phyloP scores from a whole-genome alignment of 2,888 invertebrate species.

The Ornithoptera priamus region DNA sequence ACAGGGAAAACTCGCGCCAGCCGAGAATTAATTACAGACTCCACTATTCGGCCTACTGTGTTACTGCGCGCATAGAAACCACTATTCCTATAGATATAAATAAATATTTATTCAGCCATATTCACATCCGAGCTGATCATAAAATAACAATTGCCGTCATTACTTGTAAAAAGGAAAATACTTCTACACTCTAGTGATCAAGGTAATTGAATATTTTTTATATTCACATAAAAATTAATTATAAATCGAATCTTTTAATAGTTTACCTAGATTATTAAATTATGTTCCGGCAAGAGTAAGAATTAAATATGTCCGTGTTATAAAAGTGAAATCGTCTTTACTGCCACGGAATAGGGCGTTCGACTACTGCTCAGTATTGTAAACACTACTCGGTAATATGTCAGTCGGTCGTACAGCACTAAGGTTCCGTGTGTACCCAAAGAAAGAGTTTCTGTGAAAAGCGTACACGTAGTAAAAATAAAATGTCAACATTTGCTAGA shows the following conservation, averaged over 20 bases:
- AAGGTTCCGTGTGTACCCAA: conserved; percentile 68
- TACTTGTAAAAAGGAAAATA: no score
- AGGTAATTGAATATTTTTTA: no score
- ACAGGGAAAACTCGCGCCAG: conserved; percentile 40
- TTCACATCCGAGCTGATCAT: no score
- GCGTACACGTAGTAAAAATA: conserved; percentile 36
- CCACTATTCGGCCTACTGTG: conserved; percentile 26
- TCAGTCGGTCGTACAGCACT: conserved; percentile 66
- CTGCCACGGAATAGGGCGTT: conserved; percentile 4
- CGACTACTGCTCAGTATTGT: not conserved
- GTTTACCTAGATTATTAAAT: no score
- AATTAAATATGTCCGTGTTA: no score
- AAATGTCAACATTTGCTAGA: conserved; percentile 30
- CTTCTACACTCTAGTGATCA: no score
- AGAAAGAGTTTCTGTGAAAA: conserved; percentile 56
- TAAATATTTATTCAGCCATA: no score
- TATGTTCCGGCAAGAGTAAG: no score
- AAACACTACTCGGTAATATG: conserved; percentile 42
- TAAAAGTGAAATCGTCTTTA: not conserved
- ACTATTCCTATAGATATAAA: not conserved
- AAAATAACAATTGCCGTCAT: no score
- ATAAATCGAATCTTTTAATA: no score
- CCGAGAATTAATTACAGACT: conserved; percentile 34
- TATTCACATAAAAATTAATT: no score
- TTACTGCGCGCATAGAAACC: conserved; percentile 13